These are phyloP conservation scores for Tricholaema leucomelas DNA, from an alignment of 2,113 vertebrate genomes.

Conservation along the genomic window DNA sequence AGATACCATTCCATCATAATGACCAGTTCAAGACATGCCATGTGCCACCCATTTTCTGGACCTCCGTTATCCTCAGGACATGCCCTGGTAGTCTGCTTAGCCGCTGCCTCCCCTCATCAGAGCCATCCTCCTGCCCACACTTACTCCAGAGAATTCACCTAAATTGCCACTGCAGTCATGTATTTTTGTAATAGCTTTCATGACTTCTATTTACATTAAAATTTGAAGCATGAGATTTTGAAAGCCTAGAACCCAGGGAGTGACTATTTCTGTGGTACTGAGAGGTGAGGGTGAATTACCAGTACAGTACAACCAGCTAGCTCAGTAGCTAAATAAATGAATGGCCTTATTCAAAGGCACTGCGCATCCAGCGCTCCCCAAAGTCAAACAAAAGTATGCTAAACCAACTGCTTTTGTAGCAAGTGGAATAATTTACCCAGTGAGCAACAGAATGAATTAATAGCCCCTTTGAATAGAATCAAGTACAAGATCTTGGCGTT, in stretches of 20 bases:
- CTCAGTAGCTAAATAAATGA: constrained; percentile 15
- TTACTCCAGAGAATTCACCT: neutral
- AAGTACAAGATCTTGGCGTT: constrained; percentile 19
- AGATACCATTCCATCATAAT: neutral
- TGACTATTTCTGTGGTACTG: neutral
- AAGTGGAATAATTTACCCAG: constrained; percentile 45
- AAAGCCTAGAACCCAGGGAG: neutral
- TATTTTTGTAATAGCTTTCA: neutral
- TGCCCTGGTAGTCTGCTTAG: neutral
- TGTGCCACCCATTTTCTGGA: neutral
- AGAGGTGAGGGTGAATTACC: neutral
- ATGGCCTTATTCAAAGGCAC: constrained; percentile 1
- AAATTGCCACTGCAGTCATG: neutral
- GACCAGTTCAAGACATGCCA: neutral
- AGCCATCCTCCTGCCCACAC: neutral
- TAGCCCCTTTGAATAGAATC: neutral
- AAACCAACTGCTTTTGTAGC: constrained; percentile 36
- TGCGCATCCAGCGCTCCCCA: neutral
- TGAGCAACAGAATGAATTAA: constrained; percentile 19
- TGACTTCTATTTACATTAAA: neutral
- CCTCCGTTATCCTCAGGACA: neutral
- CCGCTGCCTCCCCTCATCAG: neutral
- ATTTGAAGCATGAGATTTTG: neutral
- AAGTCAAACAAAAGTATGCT: constrained; percentile 32
- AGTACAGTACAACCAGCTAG: neutral